Conservation (phyloP, 2,113 vertebrate genomes). For the Synchiropus splendidus region DNA sequence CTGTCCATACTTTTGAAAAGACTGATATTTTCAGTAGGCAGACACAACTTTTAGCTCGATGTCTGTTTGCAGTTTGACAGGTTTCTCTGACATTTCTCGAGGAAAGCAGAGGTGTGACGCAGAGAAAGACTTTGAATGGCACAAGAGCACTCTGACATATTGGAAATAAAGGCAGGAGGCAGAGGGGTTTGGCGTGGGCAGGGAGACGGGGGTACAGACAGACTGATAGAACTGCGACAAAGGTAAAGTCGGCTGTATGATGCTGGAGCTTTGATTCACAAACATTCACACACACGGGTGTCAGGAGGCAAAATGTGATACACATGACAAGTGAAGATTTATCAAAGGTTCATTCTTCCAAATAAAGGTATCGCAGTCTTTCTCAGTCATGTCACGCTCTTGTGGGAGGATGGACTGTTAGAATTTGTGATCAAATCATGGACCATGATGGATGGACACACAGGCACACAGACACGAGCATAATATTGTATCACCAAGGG, state of each 20-base stretch:
- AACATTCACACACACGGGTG: conserved; percentile 2
- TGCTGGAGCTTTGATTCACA: conserved; percentile 22
- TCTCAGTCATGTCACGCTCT: conserved; percentile 22
- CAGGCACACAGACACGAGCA: background rate
- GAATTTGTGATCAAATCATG: conserved; percentile 14
- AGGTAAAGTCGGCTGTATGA: conserved; percentile 23
- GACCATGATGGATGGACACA: conserved; percentile 4
- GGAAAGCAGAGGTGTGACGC: conserved; percentile 30
- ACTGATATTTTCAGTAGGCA: too few species aligned
- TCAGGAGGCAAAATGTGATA: conserved; percentile 14
- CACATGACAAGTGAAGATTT: conserved; percentile 18
- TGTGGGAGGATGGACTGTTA: conserved; percentile 4
- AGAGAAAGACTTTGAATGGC: conserved; percentile 23
- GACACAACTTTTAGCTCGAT: too few species aligned
- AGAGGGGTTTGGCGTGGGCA: conserved; percentile 13
- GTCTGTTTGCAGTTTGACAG: conserved; percentile 15
- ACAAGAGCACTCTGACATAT: conserved; percentile 25
- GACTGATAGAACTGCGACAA: conserved; percentile 32
- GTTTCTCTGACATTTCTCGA: conserved; percentile 26
- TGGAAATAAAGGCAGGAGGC: conserved; percentile 33
- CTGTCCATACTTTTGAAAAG: too few species aligned
- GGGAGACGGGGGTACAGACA: conserved; percentile 16
- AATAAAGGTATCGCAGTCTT: conserved; percentile 2
- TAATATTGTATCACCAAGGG: too few species aligned
- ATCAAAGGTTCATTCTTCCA: conserved; percentile 27